phyloP scores from a whole-genome alignment of 2,113 vertebrate species.

The Vidua chalybeata region DNA sequence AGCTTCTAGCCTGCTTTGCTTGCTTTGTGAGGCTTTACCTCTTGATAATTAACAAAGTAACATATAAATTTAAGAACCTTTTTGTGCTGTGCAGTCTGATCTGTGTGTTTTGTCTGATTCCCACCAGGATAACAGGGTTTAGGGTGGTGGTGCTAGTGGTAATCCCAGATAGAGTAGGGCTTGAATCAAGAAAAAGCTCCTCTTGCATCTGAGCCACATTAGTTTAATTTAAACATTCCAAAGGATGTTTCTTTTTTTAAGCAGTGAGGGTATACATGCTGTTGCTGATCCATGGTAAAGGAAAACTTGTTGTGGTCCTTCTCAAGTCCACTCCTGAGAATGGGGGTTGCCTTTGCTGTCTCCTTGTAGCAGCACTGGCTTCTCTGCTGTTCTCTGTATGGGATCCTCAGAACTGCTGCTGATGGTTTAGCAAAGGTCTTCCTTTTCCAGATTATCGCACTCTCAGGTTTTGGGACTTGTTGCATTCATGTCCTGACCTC shows the following conservation, averaged over 20 bases:
- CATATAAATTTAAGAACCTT: neutral
- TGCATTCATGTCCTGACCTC: neutral
- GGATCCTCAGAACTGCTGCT: neutral
- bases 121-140: neutral
- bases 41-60: neutral
- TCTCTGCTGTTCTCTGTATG: neutral
- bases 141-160: neutral
- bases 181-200: neutral
- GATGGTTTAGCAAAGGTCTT: neutral
- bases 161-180: neutral
- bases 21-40: neutral
- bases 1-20: neutral
- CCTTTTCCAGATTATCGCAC: neutral
- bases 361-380: neutral
- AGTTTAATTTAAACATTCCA: neutral
- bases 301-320: neutral
- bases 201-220: neutral
- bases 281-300: neutral
- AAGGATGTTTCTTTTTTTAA: neutral
- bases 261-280: neutral
- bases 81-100: neutral
- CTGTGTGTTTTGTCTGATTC: neutral
- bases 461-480: neutral
- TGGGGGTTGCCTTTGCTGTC: neutral
- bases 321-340: neutral